These are phyloP conservation scores for Spodoptera exigua DNA, from an alignment of 2,888 invertebrate genomes.

Conservation along the genomic window DNA sequence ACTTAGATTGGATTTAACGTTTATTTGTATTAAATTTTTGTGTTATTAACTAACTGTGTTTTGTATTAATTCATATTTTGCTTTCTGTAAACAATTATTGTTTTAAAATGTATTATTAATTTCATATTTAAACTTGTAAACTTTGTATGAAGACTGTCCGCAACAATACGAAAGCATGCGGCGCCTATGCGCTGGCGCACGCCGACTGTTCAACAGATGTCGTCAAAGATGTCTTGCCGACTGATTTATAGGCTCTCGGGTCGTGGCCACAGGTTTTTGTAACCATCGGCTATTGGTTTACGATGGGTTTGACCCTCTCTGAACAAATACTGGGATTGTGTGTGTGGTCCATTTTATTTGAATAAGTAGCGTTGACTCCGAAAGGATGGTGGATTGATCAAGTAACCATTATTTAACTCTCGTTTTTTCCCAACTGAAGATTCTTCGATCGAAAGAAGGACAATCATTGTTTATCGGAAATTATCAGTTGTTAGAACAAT, in stretches of 20 bases:
- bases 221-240: conserved; percentile 67
- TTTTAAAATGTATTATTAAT: too few species aligned
- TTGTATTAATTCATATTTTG: too few species aligned
- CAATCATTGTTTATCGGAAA: too few species aligned
- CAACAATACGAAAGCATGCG: conserved; percentile 33
- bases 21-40: too few species aligned
- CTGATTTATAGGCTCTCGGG: conserved; percentile 74
- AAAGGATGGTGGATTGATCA: conserved; percentile 4
- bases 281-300: conserved; percentile 56
- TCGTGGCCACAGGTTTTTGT: conserved; percentile 64
- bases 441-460: too few species aligned
- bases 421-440: background rate
- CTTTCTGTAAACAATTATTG: too few species aligned
- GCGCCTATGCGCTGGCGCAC: conserved; percentile 36
- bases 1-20: too few species aligned
- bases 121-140: background rate
- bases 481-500: too few species aligned
- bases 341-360: conserved; percentile 50
- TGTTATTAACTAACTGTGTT: too few species aligned
- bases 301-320: conserved; percentile 60
- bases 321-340: conserved; percentile 65
- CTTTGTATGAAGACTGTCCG: conserved; percentile 20
- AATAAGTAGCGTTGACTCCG: conserved; percentile 1
- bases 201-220: conserved; percentile 75
- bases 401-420: background rate